A percentile compares a stretch with the other conserved stretches of the same genome.
phyloP scores from a whole-genome alignment of 2,113 vertebrate species.

The Paramisgurnus dabryanus region DNA sequence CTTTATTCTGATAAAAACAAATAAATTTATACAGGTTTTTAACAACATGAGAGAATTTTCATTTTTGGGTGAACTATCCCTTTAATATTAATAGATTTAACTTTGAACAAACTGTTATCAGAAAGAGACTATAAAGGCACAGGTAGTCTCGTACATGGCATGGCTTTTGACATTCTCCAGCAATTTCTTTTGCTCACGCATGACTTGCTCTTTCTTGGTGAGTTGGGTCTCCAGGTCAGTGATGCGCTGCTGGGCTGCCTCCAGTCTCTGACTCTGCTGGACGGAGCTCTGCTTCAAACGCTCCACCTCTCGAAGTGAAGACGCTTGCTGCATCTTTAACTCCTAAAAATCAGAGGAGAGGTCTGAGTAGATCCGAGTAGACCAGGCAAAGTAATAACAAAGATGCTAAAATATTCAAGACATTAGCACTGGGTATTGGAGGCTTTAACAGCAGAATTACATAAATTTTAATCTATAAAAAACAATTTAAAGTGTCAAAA shows the following conservation, averaged over 20 bases:
- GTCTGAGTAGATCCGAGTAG: neutral
- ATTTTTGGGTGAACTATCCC: too few relatives aligned
- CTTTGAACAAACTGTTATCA: too few relatives aligned
- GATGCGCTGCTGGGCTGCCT: conserved; percentile 85
- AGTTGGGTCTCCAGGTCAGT: conserved; percentile 88
- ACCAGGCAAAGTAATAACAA: neutral
- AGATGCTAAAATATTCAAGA: neutral
- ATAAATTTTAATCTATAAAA: neutral
- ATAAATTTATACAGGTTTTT: too few relatives aligned
- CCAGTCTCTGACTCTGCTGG: conserved; percentile 87
- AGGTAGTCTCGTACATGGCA: conserved; percentile 75
- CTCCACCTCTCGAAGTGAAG: conserved; percentile 83
- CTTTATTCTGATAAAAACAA: too few relatives aligned
- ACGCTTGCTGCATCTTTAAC: conserved; percentile 81
- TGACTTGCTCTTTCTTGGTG: conserved; percentile 87
- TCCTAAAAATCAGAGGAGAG: conserved; percentile 70
- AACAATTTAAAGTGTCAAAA: too few relatives aligned
- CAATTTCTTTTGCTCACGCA: conserved; percentile 90
- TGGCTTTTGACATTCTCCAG: conserved; percentile 89
- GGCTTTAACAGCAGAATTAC: neutral
- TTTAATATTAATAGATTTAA: too few relatives aligned
- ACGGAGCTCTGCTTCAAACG: conserved; percentile 76
- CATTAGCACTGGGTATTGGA: neutral
- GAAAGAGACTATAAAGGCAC: neutral
- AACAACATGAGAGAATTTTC: too few relatives aligned